Evolutionary conservation across 2,113 vertebrate genomes (phyloP), one percentile per base, ranked within the genome.

Genomic region (Sylvicapra grimmia): DNA sequence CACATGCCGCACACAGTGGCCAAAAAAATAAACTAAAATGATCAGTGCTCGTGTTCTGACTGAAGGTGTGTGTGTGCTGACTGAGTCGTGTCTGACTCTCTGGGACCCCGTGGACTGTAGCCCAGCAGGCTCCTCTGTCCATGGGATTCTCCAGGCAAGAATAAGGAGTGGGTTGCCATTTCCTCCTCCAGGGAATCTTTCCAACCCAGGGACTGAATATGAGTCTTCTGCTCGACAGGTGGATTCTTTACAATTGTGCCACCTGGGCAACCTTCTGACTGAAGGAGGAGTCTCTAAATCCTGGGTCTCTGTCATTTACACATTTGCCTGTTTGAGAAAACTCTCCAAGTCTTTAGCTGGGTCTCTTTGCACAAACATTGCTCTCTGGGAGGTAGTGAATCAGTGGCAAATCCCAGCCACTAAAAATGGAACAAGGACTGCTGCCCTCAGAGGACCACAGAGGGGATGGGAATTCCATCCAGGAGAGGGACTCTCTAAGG

Each of bases 341-440:
- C 33, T 75, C 79, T 84, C 61, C 33, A 27, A 40, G 36, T 65
- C n/a, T 47, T 75, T 36, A n/a, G 40, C 68, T 68, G 54, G 25
- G 58, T 40, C 11, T 27, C 31, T 61, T 9, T 83, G 68, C n/a
- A 92, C 36, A 58, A 53, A 65, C 19, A 25, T 0, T 16, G 23
- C 36, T 68, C 56, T 84, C 40, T 4, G 1, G 40, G 44, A 65
- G 25, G 23, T 12, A n/a, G 59, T 23, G 33, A 49, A 44, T n/a
- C n/a, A 15, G 25, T 21, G 15, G 8, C 14, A 68, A 40, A 80
- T 7, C 29, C 23, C 0, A 2, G 44, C 7, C 7, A 33, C 11
- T 8, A 8, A 12, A 18, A 63, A 27, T 40, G 19, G 23, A 47
- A 36, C 13, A 90, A 90, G 47, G 27, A 83, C 31, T 3, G 5